Evolutionary conservation across 2,888 invertebrate species (phyloP).

Genomic region (Polyommatus iphigenia): DNA sequence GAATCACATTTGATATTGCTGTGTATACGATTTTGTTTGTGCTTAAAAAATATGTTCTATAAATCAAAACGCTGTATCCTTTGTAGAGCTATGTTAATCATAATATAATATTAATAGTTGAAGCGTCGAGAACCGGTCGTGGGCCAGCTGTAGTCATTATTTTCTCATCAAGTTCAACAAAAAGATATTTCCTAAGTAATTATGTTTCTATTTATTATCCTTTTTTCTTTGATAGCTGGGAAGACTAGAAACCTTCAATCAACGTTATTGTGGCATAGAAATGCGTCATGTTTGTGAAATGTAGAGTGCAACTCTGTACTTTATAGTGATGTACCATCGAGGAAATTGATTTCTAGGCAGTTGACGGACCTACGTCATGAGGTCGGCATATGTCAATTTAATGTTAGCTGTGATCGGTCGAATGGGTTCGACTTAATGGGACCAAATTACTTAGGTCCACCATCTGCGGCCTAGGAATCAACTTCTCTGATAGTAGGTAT

Average conservation of each 20-base stretch:
- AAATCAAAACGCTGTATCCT: slow-evolving; percentile 29
- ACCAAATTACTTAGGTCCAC: too few species aligned
- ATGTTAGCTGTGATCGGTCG: too few species aligned
- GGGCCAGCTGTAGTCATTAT: slow-evolving; percentile 42
- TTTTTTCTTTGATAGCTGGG: slow-evolving; percentile 24
- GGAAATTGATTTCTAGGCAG: too few species aligned
- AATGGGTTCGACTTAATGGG: too few species aligned
- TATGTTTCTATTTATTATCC: slow-evolving; percentile 38
- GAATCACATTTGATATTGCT: slow-evolving; percentile 11
- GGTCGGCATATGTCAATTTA: too few species aligned
- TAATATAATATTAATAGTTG: slow-evolving; percentile 35
- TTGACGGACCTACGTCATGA: too few species aligned
- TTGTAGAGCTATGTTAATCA: slow-evolving; percentile 31
- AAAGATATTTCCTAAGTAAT: slow-evolving; percentile 40
- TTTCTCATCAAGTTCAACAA: slow-evolving; percentile 43
- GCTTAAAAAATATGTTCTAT: slow-evolving; percentile 28
- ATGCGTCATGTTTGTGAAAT: not conserved
- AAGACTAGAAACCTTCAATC: slow-evolving; percentile 23
- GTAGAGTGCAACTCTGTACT: not conserved
- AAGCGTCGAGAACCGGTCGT: slow-evolving; percentile 37
- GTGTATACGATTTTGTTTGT: slow-evolving; percentile 20
- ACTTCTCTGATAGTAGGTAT: too few species aligned
- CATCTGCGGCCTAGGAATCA: too few species aligned
- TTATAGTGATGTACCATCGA: not conserved
- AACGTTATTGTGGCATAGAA: slow-evolving; percentile 11